A percentile compares a stretch with the other conserved stretches of the same genome.
Conservation (phyloP, 1,140 invertebrate species). For the Aphaenogaster rudis region DNA sequence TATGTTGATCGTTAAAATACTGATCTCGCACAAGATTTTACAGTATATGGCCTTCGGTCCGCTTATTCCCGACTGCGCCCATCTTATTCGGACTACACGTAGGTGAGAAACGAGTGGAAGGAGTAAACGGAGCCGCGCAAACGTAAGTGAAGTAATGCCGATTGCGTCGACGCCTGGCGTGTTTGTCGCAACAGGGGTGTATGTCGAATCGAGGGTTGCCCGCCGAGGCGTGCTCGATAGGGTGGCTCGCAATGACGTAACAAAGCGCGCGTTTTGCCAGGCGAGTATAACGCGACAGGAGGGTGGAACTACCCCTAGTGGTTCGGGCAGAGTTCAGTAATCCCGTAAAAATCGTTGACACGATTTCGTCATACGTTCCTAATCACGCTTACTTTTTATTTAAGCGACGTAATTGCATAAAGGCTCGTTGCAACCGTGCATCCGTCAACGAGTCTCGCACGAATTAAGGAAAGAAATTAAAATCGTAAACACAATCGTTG, state of each 20-base stretch:
- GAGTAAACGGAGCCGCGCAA: neutral
- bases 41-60: neutral
- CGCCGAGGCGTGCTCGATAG: conserved; percentile 67
- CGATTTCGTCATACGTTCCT: neutral
- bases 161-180: conserved; percentile 83
- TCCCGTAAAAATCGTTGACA: conserved; percentile 34
- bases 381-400: neutral
- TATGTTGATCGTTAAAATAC: neutral
- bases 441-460: neutral
- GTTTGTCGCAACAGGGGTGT: conserved; percentile 79
- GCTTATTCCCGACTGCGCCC: neutral
- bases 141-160: conserved; percentile 48
- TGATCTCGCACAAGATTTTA: neutral
- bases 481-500: neutral
- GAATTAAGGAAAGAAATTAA: neutral
- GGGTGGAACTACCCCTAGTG: conserved; percentile 59
- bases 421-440: neutral
- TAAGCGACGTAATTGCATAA: neutral
- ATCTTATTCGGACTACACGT: neutral
- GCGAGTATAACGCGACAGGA: conserved; percentile 70
- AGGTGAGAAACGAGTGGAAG: neutral
- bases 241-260: conserved; percentile 83
- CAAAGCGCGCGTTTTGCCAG: conserved; percentile 84
- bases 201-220: conserved; percentile 73
- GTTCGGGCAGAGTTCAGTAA: conserved; percentile 28